A percentile compares a stretch with the other conserved stretches of the same genome.
phyloP scores from a whole-genome alignment of 2,888 invertebrate species.

The Cordilura impudica region DNA sequence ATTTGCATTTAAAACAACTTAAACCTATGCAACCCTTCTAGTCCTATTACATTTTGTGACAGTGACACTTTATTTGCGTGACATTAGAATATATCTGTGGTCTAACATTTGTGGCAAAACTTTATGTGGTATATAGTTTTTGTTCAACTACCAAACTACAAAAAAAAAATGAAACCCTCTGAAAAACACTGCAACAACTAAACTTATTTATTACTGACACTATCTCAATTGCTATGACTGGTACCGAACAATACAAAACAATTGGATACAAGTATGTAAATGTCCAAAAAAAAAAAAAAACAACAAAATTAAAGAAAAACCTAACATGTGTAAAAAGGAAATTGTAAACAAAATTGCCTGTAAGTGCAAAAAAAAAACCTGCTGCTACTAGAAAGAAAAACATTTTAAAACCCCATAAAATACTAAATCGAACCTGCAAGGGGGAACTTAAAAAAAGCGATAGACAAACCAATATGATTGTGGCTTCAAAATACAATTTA shows the following conservation, averaged over 20 bases:
- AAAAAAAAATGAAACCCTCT: neutral
- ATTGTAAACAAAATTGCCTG: conserved; percentile 62
- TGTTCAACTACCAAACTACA: neutral
- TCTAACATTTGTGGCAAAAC: conserved; percentile 54
- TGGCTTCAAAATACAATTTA: conserved; percentile 60
- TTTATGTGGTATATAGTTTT: conserved; percentile 29
- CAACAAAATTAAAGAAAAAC: conserved; percentile 22
- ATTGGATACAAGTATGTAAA: conserved; percentile 31
- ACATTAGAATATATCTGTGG: conserved; percentile 63
- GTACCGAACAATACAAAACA: neutral
- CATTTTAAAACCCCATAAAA: neutral
- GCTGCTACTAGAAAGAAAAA: neutral
- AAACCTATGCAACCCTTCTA: conserved; percentile 43
- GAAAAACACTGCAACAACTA: conserved; percentile 31
- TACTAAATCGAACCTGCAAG: neutral
- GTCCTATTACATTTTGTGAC: conserved; percentile 50
- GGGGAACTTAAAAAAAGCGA: neutral
- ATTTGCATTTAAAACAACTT: conserved; percentile 48
- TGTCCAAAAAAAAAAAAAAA: conserved; percentile 28
- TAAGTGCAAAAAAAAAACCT: conserved; percentile 8
- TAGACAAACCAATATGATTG: conserved; percentile 44
- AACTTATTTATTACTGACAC: conserved; percentile 63
- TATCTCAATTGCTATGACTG: conserved; percentile 57
- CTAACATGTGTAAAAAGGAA: conserved; percentile 60
- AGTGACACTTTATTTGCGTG: conserved; percentile 63